A percentile compares a stretch with the other conserved stretches of the same genome.
These are phyloP conservation scores for Blastobasis lacticolella DNA, from an alignment of 2,888 invertebrate genomes.

Conservation along the genomic window DNA sequence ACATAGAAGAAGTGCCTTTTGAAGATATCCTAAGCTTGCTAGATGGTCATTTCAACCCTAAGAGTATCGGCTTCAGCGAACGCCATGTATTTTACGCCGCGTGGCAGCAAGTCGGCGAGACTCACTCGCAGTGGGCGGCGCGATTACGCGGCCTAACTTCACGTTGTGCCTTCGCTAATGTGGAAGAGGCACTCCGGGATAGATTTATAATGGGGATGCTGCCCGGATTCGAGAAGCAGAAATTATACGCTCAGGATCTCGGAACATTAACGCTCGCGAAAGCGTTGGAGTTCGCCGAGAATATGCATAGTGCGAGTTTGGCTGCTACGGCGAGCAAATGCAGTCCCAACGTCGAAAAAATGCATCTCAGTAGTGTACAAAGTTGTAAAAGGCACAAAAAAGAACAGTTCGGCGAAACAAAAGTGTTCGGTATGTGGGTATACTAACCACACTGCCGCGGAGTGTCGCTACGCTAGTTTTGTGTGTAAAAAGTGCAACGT, in stretches of 20 bases:
- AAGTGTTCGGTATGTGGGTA: conserved; percentile 12
- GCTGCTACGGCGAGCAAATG: background rate
- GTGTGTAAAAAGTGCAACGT: conserved; percentile 13
- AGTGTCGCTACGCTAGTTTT: conserved; percentile 10
- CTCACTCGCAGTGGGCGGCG: conserved; percentile 6
- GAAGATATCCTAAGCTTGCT: conserved; percentile 11
- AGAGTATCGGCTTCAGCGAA: conserved; percentile 10
- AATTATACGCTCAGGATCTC: conserved; percentile 3
- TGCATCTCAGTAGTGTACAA: background rate
- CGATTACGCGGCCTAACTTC: background rate
- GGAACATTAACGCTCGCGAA: conserved; percentile 1
- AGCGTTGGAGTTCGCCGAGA: conserved; percentile 2
- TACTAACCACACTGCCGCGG: conserved; percentile 5
- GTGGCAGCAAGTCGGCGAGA: conserved; percentile 7
- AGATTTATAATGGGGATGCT: conserved; percentile 8
- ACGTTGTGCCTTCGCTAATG: conserved; percentile 1
- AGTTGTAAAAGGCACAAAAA: conserved; percentile 40
- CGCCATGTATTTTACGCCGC: conserved; percentile 1
- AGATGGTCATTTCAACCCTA: conserved; percentile 13
- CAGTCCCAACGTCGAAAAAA: background rate
- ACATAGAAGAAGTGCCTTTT: conserved; percentile 12
- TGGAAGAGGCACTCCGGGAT: conserved; percentile 5
- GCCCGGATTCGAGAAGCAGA: conserved; percentile 4
- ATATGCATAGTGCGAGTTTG: background rate
- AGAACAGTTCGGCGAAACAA: conserved; percentile 19